phyloP scores from a whole-genome alignment of 2,797 vertebrate species.

The Acridotheres tristis region DNA sequence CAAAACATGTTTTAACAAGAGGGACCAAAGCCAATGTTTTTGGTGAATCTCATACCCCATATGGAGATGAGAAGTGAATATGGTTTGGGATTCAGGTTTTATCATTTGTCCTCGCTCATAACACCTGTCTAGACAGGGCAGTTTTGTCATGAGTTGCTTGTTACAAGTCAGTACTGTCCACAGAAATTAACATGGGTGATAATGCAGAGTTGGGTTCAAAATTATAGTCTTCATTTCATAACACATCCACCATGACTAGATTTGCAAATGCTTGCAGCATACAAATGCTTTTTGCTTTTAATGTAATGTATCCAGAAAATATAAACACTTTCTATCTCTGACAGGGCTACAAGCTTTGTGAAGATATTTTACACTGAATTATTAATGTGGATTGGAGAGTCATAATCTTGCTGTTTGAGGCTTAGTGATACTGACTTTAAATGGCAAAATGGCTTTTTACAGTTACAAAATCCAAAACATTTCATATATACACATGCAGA shows the following conservation, averaged over 20 bases:
- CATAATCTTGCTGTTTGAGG: slow-evolving; percentile 23
- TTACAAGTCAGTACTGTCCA: neutral
- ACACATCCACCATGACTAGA: neutral
- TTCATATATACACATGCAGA: neutral
- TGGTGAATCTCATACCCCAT: neutral
- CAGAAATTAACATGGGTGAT: neutral
- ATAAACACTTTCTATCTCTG: slow-evolving; percentile 7
- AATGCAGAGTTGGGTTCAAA: neutral
- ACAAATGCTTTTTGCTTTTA: slow-evolving; percentile 14
- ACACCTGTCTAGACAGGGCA: neutral
- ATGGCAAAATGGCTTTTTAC: slow-evolving; percentile 1
- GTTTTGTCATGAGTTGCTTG: neutral
- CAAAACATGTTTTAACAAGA: neutral
- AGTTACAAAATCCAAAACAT: neutral
- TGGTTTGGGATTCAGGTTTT: neutral
- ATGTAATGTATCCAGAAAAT: neutral
- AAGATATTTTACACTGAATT: slow-evolving; percentile 55
- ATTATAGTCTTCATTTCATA: neutral
- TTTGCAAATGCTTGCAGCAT: neutral
- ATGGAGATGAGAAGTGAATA: neutral
- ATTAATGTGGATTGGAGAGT: slow-evolving; percentile 38
- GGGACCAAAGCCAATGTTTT: neutral
- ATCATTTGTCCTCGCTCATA: neutral
- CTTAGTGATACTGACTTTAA: slow-evolving; percentile 19
- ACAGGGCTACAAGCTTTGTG: neutral